A percentile compares a stretch with the other conserved stretches of the same genome.
These are phyloP conservation scores for Poecile atricapillus DNA, from an alignment of 2,113 vertebrate species.

Conservation along the genomic window DNA sequence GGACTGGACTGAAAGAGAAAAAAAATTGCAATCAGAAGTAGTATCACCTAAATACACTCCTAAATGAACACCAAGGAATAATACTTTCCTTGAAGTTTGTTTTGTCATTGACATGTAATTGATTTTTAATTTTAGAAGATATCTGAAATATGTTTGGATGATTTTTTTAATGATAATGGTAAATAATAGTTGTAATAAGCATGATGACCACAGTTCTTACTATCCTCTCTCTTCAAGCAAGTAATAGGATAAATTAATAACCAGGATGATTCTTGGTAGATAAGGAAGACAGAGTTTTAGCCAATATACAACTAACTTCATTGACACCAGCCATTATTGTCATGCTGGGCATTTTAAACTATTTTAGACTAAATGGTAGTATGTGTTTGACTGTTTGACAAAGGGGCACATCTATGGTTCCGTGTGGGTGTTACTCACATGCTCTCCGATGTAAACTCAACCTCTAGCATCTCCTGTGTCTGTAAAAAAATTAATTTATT, in stretches of 20 bases:
- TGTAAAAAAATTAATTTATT: slow-evolving; percentile 31
- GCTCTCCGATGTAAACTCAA: slow-evolving; percentile 68
- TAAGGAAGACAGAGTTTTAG: not conserved
- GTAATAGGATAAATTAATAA: not conserved
- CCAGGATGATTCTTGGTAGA: not conserved
- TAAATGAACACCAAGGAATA: not conserved
- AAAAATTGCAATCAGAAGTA: not conserved
- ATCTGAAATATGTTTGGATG: not conserved
- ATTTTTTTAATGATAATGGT: not conserved
- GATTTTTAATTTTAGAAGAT: not conserved
- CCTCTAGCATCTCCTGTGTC: slow-evolving; percentile 67
- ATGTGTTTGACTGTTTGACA: not conserved
- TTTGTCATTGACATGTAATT: not conserved
- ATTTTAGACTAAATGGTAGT: not conserved
- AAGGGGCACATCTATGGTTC: not conserved
- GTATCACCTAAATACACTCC: not conserved
- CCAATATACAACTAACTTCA: not conserved
- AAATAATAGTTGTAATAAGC: not conserved
- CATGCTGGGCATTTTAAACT: not conserved
- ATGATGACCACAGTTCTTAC: not conserved
- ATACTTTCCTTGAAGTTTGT: not conserved
- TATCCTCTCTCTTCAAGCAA: not conserved
- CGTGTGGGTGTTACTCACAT: slow-evolving; percentile 59
- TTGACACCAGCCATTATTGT: not conserved
- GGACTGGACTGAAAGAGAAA: slow-evolving; percentile 65